These are phyloP conservation scores for Urocyon cinereoargenteus DNA, from an alignment of 2,797 vertebrate genomes.

Conservation along the genomic window DNA sequence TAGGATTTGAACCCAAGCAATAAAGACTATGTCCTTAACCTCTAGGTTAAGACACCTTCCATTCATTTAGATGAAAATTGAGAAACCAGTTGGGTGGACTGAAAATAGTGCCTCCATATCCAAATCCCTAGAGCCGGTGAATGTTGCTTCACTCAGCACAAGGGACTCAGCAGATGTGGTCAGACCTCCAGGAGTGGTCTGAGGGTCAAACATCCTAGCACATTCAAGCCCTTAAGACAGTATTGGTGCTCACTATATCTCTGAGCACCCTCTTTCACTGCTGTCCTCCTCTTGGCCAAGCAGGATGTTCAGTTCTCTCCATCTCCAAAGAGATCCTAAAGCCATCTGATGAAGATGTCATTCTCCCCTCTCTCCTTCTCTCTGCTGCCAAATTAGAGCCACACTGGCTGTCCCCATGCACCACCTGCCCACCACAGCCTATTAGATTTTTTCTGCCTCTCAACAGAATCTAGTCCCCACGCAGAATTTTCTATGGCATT, in stretches of 20 bases:
- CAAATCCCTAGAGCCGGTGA: neutral
- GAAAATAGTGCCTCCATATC: neutral
- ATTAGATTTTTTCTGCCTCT: neutral
- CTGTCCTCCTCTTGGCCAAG: neutral
- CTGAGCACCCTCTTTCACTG: neutral
- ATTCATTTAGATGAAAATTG: neutral
- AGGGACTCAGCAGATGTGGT: neutral
- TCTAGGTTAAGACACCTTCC: neutral
- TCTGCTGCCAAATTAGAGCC: neutral
- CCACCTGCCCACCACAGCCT: neutral
- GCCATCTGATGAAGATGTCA: neutral
- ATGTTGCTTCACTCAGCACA: neutral
- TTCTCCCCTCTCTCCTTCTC: neutral
- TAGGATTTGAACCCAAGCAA: neutral
- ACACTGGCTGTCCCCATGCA: neutral
- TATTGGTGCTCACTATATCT: neutral
- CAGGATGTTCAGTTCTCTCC: neutral
- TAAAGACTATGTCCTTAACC: neutral
- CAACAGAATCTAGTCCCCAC: neutral
- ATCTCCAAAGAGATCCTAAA: neutral
- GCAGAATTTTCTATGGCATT: neutral
- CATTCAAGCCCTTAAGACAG: neutral
- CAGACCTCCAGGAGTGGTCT: neutral
- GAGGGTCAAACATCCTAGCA: neutral
- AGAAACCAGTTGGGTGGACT: neutral